Conservation (phyloP, 1,140 invertebrate species). For the Mactra quadrangularis region DNA sequence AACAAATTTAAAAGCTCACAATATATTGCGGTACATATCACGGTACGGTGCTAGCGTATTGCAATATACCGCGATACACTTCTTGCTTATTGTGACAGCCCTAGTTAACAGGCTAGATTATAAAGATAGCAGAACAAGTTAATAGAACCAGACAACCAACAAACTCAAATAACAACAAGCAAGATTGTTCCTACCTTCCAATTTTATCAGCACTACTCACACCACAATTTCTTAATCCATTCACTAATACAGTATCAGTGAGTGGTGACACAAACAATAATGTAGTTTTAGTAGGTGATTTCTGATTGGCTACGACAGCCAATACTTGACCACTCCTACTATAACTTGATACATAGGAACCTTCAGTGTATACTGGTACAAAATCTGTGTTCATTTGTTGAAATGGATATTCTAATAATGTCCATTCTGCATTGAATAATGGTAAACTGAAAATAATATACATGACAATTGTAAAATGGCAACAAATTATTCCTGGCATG, state of each 20-base stretch:
- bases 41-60: no score
- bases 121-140: no score
- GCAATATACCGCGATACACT: no score
- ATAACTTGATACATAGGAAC: slow-evolving; percentile 75
- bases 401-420: slow-evolving; percentile 71
- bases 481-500: no score
- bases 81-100: no score
- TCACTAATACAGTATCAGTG: slow-evolving; percentile 76
- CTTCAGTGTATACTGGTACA: slow-evolving; percentile 70
- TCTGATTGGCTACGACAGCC: slow-evolving; percentile 82
- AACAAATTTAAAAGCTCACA: no score
- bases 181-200: slow-evolving; percentile 73
- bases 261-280: slow-evolving; percentile 80
- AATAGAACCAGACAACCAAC: no score
- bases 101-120: no score
- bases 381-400: slow-evolving; percentile 70
- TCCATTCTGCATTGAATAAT: slow-evolving; percentile 72
- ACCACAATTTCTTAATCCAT: slow-evolving; percentile 79
- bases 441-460: slow-evolving; percentile 40
- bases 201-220: slow-evolving; percentile 66
- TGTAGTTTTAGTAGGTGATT: slow-evolving; percentile 69
- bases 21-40: no score
- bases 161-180: no score
- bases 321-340: slow-evolving; percentile 79
- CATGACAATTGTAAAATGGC: no score